Evolutionary conservation across 2,113 vertebrate genomes (phyloP).

Genomic region (Gobio gobio): DNA sequence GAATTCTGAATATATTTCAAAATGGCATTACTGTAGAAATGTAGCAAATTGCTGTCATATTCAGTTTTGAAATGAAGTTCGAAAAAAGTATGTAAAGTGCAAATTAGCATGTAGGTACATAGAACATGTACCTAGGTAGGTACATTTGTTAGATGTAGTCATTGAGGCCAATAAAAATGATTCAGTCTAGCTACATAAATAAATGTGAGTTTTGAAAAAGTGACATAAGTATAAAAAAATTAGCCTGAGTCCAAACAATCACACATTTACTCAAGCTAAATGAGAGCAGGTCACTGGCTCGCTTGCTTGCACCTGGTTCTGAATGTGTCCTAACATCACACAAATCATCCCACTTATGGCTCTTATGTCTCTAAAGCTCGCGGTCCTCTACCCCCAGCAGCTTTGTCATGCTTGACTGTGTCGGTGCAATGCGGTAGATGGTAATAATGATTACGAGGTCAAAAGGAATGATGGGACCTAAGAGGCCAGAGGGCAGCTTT

Average conservation of each 20-base stretch:
- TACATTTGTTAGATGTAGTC: neutral
- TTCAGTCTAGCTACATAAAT: neutral
- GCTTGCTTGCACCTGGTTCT: constrained; percentile 24
- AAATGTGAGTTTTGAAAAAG: neutral
- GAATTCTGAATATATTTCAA: too few species aligned
- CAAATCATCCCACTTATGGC: constrained; percentile 18
- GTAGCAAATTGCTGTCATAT: neutral
- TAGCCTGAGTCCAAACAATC: neutral
- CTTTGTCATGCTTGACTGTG: constrained; percentile 44
- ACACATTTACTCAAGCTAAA: neutral
- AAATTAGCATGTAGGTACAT: neutral
- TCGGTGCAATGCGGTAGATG: constrained; percentile 32
- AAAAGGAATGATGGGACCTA: constrained; percentile 29
- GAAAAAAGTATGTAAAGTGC: neutral
- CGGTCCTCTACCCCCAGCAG: neutral
- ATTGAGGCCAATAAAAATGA: neutral
- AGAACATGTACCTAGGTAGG: too few species aligned
- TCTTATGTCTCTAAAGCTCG: neutral
- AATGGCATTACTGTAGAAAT: neutral
- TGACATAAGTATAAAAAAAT: neutral
- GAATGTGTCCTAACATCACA: constrained; percentile 9
- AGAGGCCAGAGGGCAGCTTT: constrained; percentile 31
- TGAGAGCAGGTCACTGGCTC: neutral
- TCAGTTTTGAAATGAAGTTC: neutral
- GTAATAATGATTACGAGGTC: constrained; percentile 42